phyloP scores from a whole-genome alignment of 2,888 invertebrate genomes.

The Palloptera scutellata region DNA sequence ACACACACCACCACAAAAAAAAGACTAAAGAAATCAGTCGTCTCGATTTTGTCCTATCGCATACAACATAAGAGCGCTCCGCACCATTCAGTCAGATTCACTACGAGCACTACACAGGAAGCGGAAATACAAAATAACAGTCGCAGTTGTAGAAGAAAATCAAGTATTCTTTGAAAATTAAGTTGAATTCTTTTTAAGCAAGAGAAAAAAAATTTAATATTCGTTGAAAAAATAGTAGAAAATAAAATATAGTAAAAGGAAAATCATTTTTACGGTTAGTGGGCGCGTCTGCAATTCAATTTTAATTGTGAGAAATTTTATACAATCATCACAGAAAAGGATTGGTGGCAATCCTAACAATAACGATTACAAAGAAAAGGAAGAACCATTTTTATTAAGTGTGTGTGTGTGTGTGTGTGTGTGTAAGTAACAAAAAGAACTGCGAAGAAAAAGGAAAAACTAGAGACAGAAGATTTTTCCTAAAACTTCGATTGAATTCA shows the following conservation, averaged over 20 bases:
- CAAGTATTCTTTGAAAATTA: constrained; percentile 25
- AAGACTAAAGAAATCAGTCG: background rate
- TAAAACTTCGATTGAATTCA: background rate
- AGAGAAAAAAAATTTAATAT: constrained; percentile 1
- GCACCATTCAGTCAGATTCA: background rate
- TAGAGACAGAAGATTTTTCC: background rate
- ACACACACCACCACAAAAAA: background rate
- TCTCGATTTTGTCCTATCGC: background rate
- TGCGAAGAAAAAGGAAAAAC: background rate
- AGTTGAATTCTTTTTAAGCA: constrained; percentile 12
- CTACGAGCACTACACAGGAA: background rate
- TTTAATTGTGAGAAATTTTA: constrained; percentile 6
- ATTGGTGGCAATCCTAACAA: no score
- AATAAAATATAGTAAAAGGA: background rate
- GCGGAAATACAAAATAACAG: background rate
- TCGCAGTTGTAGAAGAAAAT: constrained; percentile 7
- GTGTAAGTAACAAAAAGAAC: background rate
- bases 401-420: constrained; percentile 11
- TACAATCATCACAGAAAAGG: background rate
- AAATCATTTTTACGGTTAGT: background rate
- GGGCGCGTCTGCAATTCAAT: background rate
- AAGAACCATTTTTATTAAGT: background rate
- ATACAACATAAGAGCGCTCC: background rate
- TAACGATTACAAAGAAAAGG: background rate
- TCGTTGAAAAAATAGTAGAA: background rate